phyloP scores from a whole-genome alignment of 1,140 invertebrate species.

The Carposina sasakii region DNA sequence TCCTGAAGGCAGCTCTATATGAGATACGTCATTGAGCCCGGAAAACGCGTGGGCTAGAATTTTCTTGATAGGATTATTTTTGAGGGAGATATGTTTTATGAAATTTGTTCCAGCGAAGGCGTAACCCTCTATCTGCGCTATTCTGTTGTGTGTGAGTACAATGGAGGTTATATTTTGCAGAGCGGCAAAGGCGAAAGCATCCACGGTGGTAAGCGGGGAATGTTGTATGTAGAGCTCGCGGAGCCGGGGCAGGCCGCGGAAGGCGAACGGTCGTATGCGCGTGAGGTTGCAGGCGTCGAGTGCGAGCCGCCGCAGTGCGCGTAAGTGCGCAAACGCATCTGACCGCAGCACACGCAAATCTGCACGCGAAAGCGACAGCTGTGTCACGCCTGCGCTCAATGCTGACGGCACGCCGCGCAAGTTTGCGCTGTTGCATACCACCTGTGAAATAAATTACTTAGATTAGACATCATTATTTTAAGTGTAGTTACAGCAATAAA shows the following conservation, averaged over 20 bases:
- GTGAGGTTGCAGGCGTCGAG: slow-evolving; percentile 88
- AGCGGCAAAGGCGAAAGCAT: slow-evolving; percentile 86
- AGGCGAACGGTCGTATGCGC: slow-evolving; percentile 85
- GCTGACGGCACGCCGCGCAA: slow-evolving; percentile 83
- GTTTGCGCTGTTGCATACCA: slow-evolving; percentile 88
- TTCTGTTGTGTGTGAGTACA: slow-evolving; percentile 84
- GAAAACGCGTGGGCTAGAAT: slow-evolving; percentile 85
- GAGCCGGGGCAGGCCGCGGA: slow-evolving; percentile 82
- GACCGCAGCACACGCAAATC: slow-evolving; percentile 83
- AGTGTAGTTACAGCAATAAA: too few relatives aligned
- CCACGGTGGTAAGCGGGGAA: slow-evolving; percentile 82
- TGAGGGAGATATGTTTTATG: slow-evolving; percentile 81
- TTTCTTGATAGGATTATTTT: slow-evolving; percentile 83
- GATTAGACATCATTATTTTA: too few relatives aligned
- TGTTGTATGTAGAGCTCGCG: slow-evolving; percentile 86
- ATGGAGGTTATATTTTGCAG: slow-evolving; percentile 85
- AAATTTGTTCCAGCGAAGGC: slow-evolving; percentile 89
- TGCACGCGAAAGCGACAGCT: slow-evolving; percentile 86
- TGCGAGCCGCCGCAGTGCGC: slow-evolving; percentile 80
- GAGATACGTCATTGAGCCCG: slow-evolving; percentile 83
- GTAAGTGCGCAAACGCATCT: slow-evolving; percentile 83
- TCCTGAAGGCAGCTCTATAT: slow-evolving; percentile 83
- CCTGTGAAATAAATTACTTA: slow-evolving; percentile 70
- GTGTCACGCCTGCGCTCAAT: slow-evolving; percentile 82
- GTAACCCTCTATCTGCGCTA: slow-evolving; percentile 83